Conservation (phyloP, 2,888 invertebrate genomes). For the Lasioglossum marginatum region DNA sequence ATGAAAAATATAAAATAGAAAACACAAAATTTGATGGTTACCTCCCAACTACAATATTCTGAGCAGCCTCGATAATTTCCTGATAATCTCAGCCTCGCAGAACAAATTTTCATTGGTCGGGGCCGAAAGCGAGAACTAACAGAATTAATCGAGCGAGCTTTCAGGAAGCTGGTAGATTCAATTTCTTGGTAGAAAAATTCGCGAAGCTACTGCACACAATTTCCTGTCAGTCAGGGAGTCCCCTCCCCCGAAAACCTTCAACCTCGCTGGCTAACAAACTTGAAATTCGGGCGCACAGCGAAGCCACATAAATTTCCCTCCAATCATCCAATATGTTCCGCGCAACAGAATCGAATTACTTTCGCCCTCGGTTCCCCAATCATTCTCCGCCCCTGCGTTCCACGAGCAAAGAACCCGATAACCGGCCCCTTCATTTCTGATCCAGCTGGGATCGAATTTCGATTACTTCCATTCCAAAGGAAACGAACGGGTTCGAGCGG, state of each 20-base stretch:
- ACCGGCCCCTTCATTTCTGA: conserved; percentile 49
- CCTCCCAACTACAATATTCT: background rate
- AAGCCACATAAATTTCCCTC: conserved; percentile 58
- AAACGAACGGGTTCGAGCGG: conserved; percentile 24
- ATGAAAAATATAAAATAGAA: background rate
- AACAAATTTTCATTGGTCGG: background rate
- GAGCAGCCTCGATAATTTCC: background rate
- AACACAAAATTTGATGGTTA: background rate
- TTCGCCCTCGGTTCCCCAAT: conserved; percentile 47
- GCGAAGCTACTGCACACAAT: background rate
- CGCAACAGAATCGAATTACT: conserved; percentile 59
- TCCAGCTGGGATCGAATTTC: conserved; percentile 50
- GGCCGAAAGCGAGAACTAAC: background rate
- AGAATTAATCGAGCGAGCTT: background rate
- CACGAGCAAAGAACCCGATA: conserved; percentile 48
- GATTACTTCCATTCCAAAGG: conserved; percentile 48
- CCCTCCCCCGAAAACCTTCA: background rate
- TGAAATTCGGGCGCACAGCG: conserved; percentile 6
- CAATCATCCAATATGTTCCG: conserved; percentile 60
- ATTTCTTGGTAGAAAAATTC: background rate
- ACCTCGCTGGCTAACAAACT: conserved; percentile 19
- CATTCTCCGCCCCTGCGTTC: conserved; percentile 37
- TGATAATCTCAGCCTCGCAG: background rate
- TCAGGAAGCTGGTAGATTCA: background rate
- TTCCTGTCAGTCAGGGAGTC: background rate